phyloP scores from a whole-genome alignment of 2,888 invertebrate species.

The Tetragonisca angustula region DNA sequence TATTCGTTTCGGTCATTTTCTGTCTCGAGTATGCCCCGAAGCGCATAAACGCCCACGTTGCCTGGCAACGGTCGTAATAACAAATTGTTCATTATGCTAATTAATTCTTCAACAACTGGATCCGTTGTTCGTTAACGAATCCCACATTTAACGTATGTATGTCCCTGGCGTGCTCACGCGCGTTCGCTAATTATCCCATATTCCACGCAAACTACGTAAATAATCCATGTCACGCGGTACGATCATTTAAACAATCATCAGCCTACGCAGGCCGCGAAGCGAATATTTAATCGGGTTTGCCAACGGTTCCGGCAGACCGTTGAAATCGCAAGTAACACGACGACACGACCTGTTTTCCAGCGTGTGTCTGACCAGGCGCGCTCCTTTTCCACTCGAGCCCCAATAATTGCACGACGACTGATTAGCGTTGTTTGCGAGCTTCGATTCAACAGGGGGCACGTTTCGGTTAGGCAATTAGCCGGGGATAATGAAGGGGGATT shows the following conservation, averaged over 20 bases:
- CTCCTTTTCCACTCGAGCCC: conserved; percentile 1
- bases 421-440: conserved; percentile 42
- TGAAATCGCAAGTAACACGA: neutral
- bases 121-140: too few species aligned
- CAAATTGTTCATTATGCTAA: too few species aligned
- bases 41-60: too few species aligned
- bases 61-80: too few species aligned
- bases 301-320: neutral
- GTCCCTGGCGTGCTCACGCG: too few species aligned
- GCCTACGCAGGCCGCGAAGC: neutral
- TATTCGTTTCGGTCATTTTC: too few species aligned
- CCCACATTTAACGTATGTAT: too few species aligned
- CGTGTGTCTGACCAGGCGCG: neutral
- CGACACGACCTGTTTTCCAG: neutral
- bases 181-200: neutral
- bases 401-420: conserved; percentile 19
- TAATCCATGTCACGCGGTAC: too few species aligned
- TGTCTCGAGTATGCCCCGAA: too few species aligned
- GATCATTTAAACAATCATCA: neutral
- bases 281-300: neutral
- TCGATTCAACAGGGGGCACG: conserved; percentile 10
- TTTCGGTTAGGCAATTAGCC: conserved; percentile 11
- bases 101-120: too few species aligned
- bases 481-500: conserved; percentile 37
- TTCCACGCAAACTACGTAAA: neutral